Evolutionary conservation across 1,140 invertebrate species (phyloP).

Genomic region (Bombus ignitus): DNA sequence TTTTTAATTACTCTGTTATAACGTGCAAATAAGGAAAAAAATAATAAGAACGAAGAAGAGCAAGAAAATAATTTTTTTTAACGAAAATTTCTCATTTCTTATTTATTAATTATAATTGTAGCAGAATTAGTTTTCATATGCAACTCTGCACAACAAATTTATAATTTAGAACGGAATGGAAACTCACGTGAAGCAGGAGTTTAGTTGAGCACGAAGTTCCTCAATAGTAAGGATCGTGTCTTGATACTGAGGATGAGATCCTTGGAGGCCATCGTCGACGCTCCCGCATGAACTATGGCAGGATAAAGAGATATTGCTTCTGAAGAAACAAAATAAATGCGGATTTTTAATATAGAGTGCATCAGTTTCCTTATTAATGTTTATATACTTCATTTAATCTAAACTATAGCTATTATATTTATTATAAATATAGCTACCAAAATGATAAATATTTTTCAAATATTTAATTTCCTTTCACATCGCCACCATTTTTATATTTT

Average conservation of each 20-base stretch:
- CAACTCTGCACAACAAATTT: no score
- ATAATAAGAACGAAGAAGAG: no score
- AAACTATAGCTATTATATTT: no score
- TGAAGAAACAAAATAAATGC: slow-evolving; percentile 59
- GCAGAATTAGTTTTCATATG: background rate
- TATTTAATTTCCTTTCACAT: background rate
- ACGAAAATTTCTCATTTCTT: background rate
- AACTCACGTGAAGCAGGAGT: slow-evolving; percentile 89
- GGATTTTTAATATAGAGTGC: background rate
- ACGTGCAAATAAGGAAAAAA: no score
- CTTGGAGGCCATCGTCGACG: slow-evolving; percentile 72
- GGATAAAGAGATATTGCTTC: slow-evolving; percentile 78
- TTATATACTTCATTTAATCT: no score
- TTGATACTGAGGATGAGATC: slow-evolving; percentile 80
- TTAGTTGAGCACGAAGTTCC: slow-evolving; percentile 87
- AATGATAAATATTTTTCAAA: background rate
- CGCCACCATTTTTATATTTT: background rate
- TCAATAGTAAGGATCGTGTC: slow-evolving; percentile 87
- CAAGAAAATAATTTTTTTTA: no score
- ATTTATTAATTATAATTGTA: background rate
- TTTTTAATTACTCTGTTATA: no score
- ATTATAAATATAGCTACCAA: no score
- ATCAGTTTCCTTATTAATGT: background rate
- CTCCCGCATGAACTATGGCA: slow-evolving; percentile 74
- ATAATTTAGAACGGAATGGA: background rate